Evolutionary conservation across 1,140 invertebrate species (phyloP).

Genomic region (Branchinecta lynchi): DNA sequence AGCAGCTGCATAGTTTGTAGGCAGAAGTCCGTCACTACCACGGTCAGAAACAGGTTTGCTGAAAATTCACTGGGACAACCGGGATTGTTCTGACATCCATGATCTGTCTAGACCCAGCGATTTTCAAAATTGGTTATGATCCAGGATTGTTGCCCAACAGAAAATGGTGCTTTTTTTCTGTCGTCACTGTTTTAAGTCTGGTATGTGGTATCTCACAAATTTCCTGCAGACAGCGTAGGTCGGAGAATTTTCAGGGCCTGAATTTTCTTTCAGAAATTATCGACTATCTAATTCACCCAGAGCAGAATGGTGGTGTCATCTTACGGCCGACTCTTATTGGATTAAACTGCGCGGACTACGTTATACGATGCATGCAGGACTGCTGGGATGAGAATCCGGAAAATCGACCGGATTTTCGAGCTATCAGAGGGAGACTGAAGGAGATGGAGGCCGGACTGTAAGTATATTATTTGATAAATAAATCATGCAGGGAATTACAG

Average conservation of each 20-base stretch:
- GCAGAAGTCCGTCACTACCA: too few species aligned
- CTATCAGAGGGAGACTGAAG: constrained; percentile 50
- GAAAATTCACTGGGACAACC: too few species aligned
- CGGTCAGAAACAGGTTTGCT: too few species aligned
- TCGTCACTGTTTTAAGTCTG: too few species aligned
- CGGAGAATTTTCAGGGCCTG: constrained; percentile 25
- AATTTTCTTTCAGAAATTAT: constrained; percentile 32
- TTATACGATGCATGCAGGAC: constrained; percentile 48
- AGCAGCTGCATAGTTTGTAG: too few species aligned
- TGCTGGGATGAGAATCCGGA: constrained; percentile 63
- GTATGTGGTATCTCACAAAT: too few species aligned
- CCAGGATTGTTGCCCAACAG: too few species aligned
- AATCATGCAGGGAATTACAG: too few species aligned
- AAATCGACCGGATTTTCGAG: constrained; percentile 47
- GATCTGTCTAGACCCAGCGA: too few species aligned
- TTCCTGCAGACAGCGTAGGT: constrained; percentile 14
- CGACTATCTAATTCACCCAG: constrained; percentile 31
- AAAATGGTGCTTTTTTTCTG: too few species aligned
- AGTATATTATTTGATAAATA: constrained; percentile 26
- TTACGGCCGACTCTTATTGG: constrained; percentile 40
- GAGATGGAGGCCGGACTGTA: constrained; percentile 58
- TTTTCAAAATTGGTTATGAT: too few species aligned
- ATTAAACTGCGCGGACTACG: constrained; percentile 40
- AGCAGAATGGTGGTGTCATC: constrained; percentile 25
- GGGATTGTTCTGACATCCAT: too few species aligned